Evolutionary conservation across 2,797 vertebrate species (phyloP).

Genomic region (Galagoides demidoff): DNA sequence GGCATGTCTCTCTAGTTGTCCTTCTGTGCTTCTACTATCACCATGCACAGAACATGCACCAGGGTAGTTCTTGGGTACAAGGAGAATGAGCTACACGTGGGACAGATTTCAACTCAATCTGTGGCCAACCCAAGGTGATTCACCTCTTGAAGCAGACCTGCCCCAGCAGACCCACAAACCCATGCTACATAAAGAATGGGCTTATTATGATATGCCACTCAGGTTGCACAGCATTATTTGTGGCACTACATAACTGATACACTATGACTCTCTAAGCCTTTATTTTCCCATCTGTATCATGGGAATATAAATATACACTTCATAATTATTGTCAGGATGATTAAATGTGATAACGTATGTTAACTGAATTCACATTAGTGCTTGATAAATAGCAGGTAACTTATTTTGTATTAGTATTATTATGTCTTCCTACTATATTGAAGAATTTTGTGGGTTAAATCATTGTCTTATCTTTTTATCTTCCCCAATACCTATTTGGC

Average conservation of each 20-base stretch:
- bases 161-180: background rate
- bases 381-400: slow-evolving; percentile 26
- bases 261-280: background rate
- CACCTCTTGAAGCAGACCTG: slow-evolving; percentile 34
- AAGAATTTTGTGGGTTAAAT: background rate
- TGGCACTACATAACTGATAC: background rate
- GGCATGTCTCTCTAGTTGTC: slow-evolving; percentile 1
- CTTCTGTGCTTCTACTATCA: background rate
- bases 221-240: background rate
- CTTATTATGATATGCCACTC: background rate
- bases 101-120: slow-evolving; percentile 41
- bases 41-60: background rate
- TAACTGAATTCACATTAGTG: slow-evolving; percentile 14
- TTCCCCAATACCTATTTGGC: background rate
- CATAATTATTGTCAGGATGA: background rate
- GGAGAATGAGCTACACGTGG: background rate
- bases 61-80: slow-evolving; percentile 3
- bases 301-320: background rate
- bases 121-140: background rate
- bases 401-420: slow-evolving; percentile 37
- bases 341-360: background rate
- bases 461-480: slow-evolving; percentile 56
- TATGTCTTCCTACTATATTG: background rate
- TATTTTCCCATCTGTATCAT: slow-evolving; percentile 16
- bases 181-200: slow-evolving; percentile 37